Conservation (phyloP, 53 echinoderm and acorn worm genomes). For the Henricia sp. region DNA sequence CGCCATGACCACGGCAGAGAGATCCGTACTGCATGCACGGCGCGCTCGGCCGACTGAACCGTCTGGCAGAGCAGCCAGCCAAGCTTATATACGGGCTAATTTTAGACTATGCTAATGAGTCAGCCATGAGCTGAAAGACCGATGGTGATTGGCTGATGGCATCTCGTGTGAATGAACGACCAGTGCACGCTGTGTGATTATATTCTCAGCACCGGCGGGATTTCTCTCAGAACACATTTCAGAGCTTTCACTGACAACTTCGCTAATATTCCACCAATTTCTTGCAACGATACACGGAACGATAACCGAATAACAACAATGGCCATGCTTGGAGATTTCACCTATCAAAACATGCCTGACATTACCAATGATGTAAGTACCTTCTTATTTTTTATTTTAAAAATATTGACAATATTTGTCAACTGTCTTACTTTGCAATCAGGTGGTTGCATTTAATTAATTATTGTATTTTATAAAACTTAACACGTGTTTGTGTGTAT, state of each 20-base stretch:
- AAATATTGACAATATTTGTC: no score
- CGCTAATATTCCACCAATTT: no score
- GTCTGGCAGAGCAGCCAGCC: conserved; percentile 30
- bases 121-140: background rate
- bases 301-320: conserved; percentile 50
- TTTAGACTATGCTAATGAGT: conserved; percentile 49
- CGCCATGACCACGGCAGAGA: conserved; percentile 48
- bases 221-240: conserved; percentile 22
- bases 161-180: conserved; percentile 47
- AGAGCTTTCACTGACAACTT: conserved; percentile 9
- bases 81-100: conserved; percentile 62
- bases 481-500: no score
- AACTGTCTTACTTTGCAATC: no score
- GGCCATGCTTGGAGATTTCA: conserved; percentile 22
- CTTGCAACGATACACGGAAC: conserved; percentile 28
- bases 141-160: conserved; percentile 13
- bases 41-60: conserved; percentile 40
- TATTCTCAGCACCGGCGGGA: conserved; percentile 55
- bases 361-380: conserved; percentile 51
- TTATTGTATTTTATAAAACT: no score
- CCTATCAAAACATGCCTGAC: conserved; percentile 16
- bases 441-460: no score
- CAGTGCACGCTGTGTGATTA: conserved; percentile 44
- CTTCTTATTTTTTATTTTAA: background rate
- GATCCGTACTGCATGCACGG: conserved; percentile 31